A percentile compares a stretch with the other conserved stretches of the same genome.
These are phyloP conservation scores for Macrobrachium nipponense DNA, from an alignment of 1,140 invertebrate species.

Conservation along the genomic window DNA sequence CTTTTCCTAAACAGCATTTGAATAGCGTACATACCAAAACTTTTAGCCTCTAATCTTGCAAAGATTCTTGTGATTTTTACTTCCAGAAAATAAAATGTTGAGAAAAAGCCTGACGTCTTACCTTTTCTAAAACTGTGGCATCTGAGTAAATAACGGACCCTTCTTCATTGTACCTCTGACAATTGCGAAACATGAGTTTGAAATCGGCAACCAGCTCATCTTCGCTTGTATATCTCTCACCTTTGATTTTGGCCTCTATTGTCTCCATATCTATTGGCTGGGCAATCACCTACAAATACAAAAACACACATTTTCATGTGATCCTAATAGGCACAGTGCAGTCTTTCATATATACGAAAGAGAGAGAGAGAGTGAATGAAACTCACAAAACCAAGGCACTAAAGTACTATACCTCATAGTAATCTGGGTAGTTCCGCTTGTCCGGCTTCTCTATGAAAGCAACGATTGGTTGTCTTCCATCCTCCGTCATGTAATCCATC, in stretches of 20 bases:
- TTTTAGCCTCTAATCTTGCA: no score
- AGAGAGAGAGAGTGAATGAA: not conserved
- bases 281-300: conserved; percentile 44
- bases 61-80: not conserved
- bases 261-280: conserved; percentile 60
- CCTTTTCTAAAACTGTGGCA: conserved; percentile 43
- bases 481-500: conserved; percentile 64
- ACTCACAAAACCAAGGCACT: not conserved
- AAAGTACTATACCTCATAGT: conserved; percentile 54
- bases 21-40: no score
- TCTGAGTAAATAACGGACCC: conserved; percentile 45
- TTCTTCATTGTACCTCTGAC: conserved; percentile 52
- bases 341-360: not conserved
- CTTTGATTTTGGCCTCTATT: conserved; percentile 53
- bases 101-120: not conserved
- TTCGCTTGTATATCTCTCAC: conserved; percentile 46
- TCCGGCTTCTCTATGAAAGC: conserved; percentile 64
- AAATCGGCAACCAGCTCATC: conserved; percentile 46
- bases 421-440: conserved; percentile 60
- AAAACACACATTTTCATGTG: not conserved
- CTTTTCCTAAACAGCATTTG: not conserved
- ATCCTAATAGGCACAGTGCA: no score
- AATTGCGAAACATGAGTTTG: conserved; percentile 53
- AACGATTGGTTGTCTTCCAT: conserved; percentile 64
- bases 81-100: not conserved